phyloP scores from a whole-genome alignment of 35 echinoderm and acorn worm species.

The Lytechinus variegatus region DNA sequence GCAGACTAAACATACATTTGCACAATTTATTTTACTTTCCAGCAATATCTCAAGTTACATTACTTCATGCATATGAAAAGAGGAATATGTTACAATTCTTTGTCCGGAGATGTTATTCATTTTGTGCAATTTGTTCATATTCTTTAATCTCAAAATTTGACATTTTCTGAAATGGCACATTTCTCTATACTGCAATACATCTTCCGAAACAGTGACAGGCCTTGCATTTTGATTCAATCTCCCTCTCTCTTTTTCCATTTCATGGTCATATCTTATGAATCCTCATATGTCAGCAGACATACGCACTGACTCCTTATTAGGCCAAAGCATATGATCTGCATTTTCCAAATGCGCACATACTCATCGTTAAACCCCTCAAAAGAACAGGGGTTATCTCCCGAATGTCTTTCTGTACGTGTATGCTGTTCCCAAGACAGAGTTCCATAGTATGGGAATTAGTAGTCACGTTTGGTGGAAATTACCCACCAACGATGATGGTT shows the following conservation, averaged over 20 bases:
- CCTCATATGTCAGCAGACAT: background rate
- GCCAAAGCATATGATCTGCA: background rate
- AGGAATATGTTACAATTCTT: background rate
- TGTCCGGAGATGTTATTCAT: background rate
- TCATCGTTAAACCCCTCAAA: background rate
- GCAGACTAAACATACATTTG: no score
- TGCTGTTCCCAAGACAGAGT: background rate
- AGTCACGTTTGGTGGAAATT: background rate
- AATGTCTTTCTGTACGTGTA: background rate
- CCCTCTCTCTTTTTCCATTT: background rate
- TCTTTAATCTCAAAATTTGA: background rate
- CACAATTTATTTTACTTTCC: no score
- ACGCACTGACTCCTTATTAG: background rate
- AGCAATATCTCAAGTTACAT: no score
- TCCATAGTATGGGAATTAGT: background rate
- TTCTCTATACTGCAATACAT: background rate
- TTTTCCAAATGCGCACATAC: background rate
- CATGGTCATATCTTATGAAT: constrained; percentile 13
- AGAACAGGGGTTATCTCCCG: background rate
- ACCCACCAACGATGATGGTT: background rate
- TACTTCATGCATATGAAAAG: background rate
- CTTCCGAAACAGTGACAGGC: background rate
- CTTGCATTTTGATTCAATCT: background rate
- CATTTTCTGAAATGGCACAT: background rate
- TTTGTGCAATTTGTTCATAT: background rate